Conservation (phyloP, 2,797 vertebrate species). For the Vultur gryphus region DNA sequence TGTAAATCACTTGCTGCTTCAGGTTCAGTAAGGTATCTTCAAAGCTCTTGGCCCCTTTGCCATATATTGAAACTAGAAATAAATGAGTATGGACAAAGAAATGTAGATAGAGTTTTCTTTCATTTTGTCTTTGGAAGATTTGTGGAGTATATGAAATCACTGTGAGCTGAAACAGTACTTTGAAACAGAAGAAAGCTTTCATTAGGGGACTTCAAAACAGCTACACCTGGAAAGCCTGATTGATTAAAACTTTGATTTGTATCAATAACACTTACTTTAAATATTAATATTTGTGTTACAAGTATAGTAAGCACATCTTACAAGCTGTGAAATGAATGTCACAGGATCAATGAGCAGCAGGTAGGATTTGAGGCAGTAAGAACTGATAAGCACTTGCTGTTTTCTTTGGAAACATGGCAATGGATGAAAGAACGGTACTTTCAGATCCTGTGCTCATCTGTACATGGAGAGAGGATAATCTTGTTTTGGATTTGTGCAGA, state of each 20-base stretch:
- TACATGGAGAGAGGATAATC: not conserved
- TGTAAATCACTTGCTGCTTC: not conserved
- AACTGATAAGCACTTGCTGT: not conserved
- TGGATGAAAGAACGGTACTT: not conserved
- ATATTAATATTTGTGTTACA: not conserved
- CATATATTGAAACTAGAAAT: not conserved
- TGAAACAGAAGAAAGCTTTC: not conserved
- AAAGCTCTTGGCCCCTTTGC: not conserved
- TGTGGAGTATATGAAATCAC: not conserved
- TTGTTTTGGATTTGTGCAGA: not conserved
- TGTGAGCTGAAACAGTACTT: not conserved
- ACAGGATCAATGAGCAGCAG: not conserved
- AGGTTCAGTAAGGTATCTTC: not conserved
- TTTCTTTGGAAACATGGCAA: not conserved
- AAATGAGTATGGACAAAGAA: not conserved
- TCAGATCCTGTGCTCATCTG: not conserved
- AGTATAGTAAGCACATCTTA: not conserved
- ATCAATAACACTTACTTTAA: not conserved
- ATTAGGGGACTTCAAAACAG: not conserved
- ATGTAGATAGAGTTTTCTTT: not conserved
- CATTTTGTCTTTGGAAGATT: not conserved
- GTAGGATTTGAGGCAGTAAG: not conserved
- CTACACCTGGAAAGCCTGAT: not conserved
- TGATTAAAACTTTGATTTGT: not conserved
- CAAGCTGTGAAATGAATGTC: not conserved